Percentiles rank a stretch among this genome's conserved stretches.
phyloP scores from a whole-genome alignment of 2,113 vertebrate species.

The Holacanthus passer region DNA sequence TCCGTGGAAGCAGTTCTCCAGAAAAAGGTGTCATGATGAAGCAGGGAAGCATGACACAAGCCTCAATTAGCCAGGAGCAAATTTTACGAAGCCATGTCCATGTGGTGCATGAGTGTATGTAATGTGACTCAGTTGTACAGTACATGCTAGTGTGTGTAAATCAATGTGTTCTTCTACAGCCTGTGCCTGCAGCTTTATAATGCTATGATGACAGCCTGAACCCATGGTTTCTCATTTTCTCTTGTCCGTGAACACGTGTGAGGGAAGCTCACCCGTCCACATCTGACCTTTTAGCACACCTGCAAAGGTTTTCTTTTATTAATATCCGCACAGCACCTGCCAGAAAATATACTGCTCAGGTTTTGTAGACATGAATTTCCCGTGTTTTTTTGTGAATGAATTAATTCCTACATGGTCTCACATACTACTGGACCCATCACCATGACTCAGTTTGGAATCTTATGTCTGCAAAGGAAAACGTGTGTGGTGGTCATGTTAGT shows the following conservation, averaged over 20 bases:
- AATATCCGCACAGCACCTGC: background rate
- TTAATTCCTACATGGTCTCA: background rate
- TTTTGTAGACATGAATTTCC: background rate
- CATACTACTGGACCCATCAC: too few relatives aligned
- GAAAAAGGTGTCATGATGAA: conserved; percentile 28
- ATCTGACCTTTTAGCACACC: conserved; percentile 32
- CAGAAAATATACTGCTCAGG: background rate
- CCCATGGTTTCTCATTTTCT: conserved; percentile 17
- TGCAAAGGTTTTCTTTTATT: background rate
- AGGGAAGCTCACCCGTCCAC: background rate
- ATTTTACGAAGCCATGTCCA: background rate
- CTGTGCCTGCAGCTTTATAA: conserved; percentile 20
- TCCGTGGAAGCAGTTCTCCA: conserved; percentile 22
- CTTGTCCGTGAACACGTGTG: conserved; percentile 11
- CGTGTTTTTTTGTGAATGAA: background rate
- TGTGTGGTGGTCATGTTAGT: too few relatives aligned
- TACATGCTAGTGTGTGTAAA: background rate
- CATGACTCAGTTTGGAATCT: too few relatives aligned
- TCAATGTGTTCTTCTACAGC: background rate
- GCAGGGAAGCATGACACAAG: background rate
- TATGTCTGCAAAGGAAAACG: too few relatives aligned
- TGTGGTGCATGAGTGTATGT: background rate
- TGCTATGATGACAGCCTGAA: conserved; percentile 30
- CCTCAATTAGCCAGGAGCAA: background rate
- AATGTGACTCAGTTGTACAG: conserved; percentile 14